These are phyloP conservation scores for Umimayanthus kanabou DNA, from an alignment of 92 coral and sea anemone species.

Conservation along the genomic window DNA sequence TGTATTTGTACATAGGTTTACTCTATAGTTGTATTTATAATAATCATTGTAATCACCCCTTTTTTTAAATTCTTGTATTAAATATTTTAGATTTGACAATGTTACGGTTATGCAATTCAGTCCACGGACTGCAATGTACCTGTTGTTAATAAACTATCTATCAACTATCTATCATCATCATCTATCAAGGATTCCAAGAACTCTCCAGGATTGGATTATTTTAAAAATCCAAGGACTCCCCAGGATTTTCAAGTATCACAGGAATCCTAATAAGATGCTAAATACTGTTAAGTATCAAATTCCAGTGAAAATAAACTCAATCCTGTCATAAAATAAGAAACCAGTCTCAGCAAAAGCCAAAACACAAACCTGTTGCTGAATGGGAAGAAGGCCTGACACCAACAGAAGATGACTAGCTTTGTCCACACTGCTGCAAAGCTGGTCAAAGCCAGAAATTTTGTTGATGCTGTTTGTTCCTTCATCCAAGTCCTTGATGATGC, in stretches of 20 bases:
- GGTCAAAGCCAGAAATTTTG: slow-evolving; percentile 57
- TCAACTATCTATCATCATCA: too few relatives aligned
- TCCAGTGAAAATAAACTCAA: not conserved
- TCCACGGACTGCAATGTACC: too few relatives aligned
- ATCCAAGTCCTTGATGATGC: slow-evolving; percentile 81
- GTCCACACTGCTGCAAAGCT: slow-evolving; percentile 73
- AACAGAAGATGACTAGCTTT: slow-evolving; percentile 79
- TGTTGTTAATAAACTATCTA: too few relatives aligned
- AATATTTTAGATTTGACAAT: too few relatives aligned
- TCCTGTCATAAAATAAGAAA: not conserved
- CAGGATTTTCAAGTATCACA: not conserved
- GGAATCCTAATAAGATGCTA: not conserved
- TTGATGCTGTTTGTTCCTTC: slow-evolving; percentile 50
- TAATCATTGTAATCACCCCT: too few relatives aligned
- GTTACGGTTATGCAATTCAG: too few relatives aligned
- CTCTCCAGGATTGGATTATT: not conserved
- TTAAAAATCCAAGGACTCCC: not conserved
- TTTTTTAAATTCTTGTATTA: too few relatives aligned
- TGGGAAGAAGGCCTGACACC: slow-evolving; percentile 70
- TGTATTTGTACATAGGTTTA: too few relatives aligned
- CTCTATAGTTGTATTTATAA: too few relatives aligned
- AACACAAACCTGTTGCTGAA: slow-evolving; percentile 62
- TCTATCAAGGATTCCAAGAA: not conserved
- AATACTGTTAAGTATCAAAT: not conserved
- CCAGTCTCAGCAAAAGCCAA: not conserved